Base-by-base conservation (phyloP, 2,888 invertebrate genomes). In the Drosophila lacicola region DNA sequence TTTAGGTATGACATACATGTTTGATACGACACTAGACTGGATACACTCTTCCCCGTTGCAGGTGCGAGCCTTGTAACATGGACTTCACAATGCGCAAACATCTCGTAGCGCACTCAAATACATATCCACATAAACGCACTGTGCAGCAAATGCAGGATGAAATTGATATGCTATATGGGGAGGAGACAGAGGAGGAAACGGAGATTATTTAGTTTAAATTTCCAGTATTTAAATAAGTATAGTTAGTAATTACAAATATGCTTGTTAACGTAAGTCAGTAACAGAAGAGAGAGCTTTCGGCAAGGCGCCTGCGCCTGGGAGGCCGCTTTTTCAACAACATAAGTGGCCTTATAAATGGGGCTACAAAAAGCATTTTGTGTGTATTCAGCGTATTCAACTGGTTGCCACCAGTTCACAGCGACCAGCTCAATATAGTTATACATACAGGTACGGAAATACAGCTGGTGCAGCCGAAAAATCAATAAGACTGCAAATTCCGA, bases 341-440 rank as follows among this genome's bases (percentile, higher is more conserved):
- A 10, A 19, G 8, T 29, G 4, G 5, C 25, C 13, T 11, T 41
- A 46, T 63, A 51, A 44, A 73, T 57, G 54, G n/a, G 17, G 57
- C n/a, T 19, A 10, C 34, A 54, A 37, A 63, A 45, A 45, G 21
- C 13, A 45, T 62, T 66, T 53, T 49, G 17, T 37, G 47, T 62
- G 61, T 75, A 86, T 76, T 82, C 61, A 3, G 41, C 37, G 37
- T 70, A 81, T 87, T 89, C 89, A 83, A 89, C 83, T 83, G 79
- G 83, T 83, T 82, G 88, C 60, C 57, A 70, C 8, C 77, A 70
- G 77, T 70, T 70, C 70, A 60, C 37, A 29, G 44, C n/a, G 49
- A 37, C 39, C 29, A 53, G 39, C 53, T 41, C 33, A 68, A 58
- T 56, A 56, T 42, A 53, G 60, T 42, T 70, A 74, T 68, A 80